Base-by-base conservation (phyloP, 2,888 invertebrate genomes). In the Teleiodes luculella region DNA sequence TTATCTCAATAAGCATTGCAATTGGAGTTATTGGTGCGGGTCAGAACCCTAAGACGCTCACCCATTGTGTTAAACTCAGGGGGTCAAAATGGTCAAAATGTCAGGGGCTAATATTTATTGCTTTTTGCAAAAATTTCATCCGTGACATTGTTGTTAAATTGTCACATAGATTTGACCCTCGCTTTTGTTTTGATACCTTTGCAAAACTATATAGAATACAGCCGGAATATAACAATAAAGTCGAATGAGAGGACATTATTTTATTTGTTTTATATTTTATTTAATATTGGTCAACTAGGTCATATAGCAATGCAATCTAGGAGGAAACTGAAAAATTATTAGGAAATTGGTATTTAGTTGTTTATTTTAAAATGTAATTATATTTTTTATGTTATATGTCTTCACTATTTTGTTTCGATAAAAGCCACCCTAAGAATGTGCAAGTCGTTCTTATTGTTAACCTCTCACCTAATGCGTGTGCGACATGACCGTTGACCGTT, bases 21-120 rank as follows among this genome's bases (percentile, higher is more conserved):
- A 86, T 86, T 83, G 81, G 60, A 70, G 77, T 76, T 79, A 85
- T 87, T 86, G 87, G 81, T 74, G 70, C 68, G 82, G 84, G 82
- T 85, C 84, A 83, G 74, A 68, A 74, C 74, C 78, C 79, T 68
- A 86, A 89, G 88, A 88, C 77, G 87, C 68, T 72, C 54, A 48
- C 18, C 70, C 62, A 74, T 83, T 86, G 83, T 85, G 65, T 62
- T 58, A 33, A 30, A 55, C 58, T 65, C 65, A 53, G 57, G 74
- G 71, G 89, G 86, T 86, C 88, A 86, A 79, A 84, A 84, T 80
- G 83, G 81, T 81, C 49, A 49, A 37, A 49, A 49, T 49, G 49
- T 36, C 80, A 74, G 70, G 86, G 84, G 83, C 82, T 83, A 72
- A 70, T 65, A 78, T 85, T 85, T 84, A 86, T 83, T 74, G 68